Evolutionary conservation across 2,797 vertebrate genomes (phyloP).

Genomic region (Ateles fusciceps): DNA sequence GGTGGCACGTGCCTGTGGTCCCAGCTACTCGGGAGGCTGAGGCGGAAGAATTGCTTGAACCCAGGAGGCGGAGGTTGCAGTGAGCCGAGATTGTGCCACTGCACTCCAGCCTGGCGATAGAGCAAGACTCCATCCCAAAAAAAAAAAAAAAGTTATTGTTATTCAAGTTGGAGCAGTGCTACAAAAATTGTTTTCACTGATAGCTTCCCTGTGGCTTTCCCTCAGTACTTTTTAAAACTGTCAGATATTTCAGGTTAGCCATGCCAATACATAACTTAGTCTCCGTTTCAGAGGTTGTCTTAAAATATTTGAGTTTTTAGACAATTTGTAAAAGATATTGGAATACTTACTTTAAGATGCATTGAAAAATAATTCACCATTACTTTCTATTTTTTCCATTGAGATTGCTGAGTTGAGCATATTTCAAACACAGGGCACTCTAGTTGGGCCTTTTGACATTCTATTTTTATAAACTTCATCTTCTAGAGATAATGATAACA

Average conservation of each 20-base stretch:
- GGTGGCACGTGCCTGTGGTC: too few relatives aligned
- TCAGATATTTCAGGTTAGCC: neutral
- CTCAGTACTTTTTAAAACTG: neutral
- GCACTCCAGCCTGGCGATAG: too few relatives aligned
- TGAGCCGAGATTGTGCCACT: too few relatives aligned
- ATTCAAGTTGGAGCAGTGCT: neutral
- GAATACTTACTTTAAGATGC: neutral
- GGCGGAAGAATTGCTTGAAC: too few relatives aligned
- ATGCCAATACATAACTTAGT: neutral
- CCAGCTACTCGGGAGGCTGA: too few relatives aligned
- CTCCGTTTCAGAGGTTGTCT: neutral
- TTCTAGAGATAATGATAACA: neutral
- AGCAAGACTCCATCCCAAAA: too few relatives aligned
- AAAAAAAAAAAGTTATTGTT: neutral
- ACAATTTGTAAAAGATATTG: neutral
- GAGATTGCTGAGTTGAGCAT: slow-evolving; percentile 60
- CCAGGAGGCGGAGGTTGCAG: too few relatives aligned
- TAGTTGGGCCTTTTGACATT: neutral
- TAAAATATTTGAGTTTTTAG: neutral
- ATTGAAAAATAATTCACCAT: slow-evolving; percentile 1
- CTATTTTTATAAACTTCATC: neutral
- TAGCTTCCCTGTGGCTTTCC: neutral
- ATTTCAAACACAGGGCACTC: slow-evolving; percentile 44
- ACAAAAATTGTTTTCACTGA: neutral
- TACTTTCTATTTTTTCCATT: slow-evolving; percentile 23